Conservation (phyloP, 53 echinoderm and acorn worm species). For the Apostichopus leukothele region DNA sequence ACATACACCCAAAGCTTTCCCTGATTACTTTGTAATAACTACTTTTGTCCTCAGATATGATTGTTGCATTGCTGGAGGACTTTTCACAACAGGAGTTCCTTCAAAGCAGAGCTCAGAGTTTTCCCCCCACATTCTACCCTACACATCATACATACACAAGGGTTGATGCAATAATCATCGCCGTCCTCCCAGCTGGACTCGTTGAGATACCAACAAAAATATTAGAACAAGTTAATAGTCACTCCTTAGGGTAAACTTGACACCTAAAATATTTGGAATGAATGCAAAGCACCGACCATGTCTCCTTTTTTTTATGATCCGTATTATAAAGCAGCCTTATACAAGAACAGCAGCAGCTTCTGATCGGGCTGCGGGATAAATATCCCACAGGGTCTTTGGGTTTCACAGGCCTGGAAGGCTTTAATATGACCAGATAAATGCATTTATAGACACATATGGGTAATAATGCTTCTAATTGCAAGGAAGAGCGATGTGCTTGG, state of each 20-base stretch:
- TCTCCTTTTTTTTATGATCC: too few relatives aligned
- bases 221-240: not conserved
- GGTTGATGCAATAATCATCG: not conserved
- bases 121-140: not conserved
- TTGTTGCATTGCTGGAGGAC: not conserved
- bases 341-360: too few relatives aligned
- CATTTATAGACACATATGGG: too few relatives aligned
- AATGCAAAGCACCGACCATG: not conserved
- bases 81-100: too few relatives aligned
- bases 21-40: not conserved
- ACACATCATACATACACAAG: not conserved
- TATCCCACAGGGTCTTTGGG: too few relatives aligned
- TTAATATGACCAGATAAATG: too few relatives aligned
- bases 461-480: too few relatives aligned
- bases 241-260: conserved; percentile 39
- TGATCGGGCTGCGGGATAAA: too few relatives aligned
- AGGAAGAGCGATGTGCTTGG: too few relatives aligned
- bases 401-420: too few relatives aligned
- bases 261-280: conserved; percentile 16
- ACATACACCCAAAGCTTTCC: not conserved
- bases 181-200: not conserved
- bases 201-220: not conserved
- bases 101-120: not conserved
- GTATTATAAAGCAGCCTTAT: too few relatives aligned
- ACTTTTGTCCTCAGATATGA: not conserved